phyloP scores from a whole-genome alignment of 2,113 vertebrate species.

The Hydropotes inermis region DNA sequence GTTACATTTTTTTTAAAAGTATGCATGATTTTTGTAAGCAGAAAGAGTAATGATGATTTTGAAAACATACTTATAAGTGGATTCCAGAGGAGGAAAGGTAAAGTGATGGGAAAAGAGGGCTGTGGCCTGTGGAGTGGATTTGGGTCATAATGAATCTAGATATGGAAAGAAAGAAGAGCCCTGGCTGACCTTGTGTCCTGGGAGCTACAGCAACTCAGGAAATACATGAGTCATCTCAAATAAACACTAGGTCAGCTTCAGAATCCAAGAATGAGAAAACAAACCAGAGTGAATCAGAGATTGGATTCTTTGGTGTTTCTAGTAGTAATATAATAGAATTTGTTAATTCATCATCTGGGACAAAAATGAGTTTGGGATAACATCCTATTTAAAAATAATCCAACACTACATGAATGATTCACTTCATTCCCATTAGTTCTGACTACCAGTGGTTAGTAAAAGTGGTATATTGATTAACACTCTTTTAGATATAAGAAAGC shows the following conservation, averaged over 20 bases:
- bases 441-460: background rate
- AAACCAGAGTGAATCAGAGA: background rate
- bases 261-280: background rate
- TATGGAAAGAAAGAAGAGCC: background rate
- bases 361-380: background rate
- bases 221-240: background rate
- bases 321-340: background rate
- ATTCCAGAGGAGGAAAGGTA: background rate
- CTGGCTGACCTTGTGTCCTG: background rate
- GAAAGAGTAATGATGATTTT: background rate
- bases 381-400: background rate
- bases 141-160: background rate
- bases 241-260: background rate
- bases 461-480: background rate
- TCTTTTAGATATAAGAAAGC: background rate
- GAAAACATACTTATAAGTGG: background rate
- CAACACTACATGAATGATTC: background rate
- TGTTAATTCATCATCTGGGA: background rate
- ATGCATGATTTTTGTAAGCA: background rate
- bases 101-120: background rate
- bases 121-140: background rate
- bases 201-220: background rate
- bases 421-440: background rate
- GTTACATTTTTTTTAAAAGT: background rate
- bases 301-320: background rate